Evolutionary conservation across 2,888 invertebrate species (phyloP), one percentile per base, ranked within the genome.

Genomic region (Aspidiotus destructor): DNA sequence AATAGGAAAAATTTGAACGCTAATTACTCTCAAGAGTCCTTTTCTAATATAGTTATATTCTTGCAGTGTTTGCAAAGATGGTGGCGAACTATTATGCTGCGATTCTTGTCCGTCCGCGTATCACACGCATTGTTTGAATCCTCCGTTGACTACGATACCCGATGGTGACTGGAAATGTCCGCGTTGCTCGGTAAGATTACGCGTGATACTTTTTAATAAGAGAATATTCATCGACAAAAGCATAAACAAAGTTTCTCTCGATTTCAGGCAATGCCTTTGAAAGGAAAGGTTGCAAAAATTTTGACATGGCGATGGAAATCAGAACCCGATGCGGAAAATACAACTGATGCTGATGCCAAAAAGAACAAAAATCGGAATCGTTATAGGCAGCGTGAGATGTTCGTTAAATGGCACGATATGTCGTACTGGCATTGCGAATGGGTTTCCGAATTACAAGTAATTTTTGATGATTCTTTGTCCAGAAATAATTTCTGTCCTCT

Each of bases 101-200:
- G 97, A 98, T 79, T 91, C 90, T 1, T 98, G 98, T 76, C 94
- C 96, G 1, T 92, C 92, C 7, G 94, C 97, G 0, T 98, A 96
- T 79, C 98, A 98, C 79, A 91, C 92, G 1, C 92, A 92, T 80
- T 98, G 98, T 77, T 82, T 98, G 73, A 94, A 91, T 79, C 97
- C 97, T 15, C 95, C 97, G 6, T 80, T 97, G 13, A 86, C 88
- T 17, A 91, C 90, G 71, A 89, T 97, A 71, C 97, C 97, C 0
- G 93, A 94, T 75, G 97, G 96, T 0, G 94, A 96, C 74, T 99
- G 99, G 99, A 90, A 91, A 74, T 99, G 99, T 80, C 98, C 98
- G 0, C 83, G 97, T 71, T 99, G 98, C 80, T 87, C 89, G 74
- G 86, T 87, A 76, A 82, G 84, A 28, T 28, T 28, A 3, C 5